phyloP scores from a whole-genome alignment of 2,113 vertebrate species.

The Orycteropus afer region DNA sequence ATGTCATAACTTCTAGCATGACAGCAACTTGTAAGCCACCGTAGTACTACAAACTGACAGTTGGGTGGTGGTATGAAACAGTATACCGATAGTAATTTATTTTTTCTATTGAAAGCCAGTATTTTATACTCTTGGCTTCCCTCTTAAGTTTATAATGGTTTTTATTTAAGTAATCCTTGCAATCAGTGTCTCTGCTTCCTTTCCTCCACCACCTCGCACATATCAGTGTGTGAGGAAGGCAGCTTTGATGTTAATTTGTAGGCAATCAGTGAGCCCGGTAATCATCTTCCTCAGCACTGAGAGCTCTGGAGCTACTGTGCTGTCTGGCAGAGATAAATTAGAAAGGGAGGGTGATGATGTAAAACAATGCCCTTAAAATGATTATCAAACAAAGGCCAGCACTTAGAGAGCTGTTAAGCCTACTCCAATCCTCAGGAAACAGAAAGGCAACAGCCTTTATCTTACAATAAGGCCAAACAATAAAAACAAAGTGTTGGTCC shows the following conservation, averaged over 20 bases:
- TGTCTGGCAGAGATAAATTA: constrained; percentile 76
- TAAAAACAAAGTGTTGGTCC: constrained; percentile 47
- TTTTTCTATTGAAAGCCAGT: constrained; percentile 25
- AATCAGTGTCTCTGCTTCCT: neutral
- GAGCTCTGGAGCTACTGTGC: neutral
- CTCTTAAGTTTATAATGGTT: constrained; percentile 37
- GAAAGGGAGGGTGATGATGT: constrained; percentile 45
- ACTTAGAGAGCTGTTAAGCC: constrained; percentile 69
- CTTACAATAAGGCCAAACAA: constrained; percentile 59
- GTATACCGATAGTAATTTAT: neutral
- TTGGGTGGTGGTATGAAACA: neutral
- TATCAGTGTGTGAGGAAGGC: neutral
- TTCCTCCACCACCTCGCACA: neutral
- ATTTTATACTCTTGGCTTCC: neutral
- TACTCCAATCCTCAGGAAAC: constrained; percentile 42
- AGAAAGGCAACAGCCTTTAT: constrained; percentile 51
- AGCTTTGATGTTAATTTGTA: constrained; percentile 36
- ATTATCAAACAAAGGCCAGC: constrained; percentile 65
- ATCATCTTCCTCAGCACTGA: constrained; percentile 53
- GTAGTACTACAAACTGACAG: neutral
- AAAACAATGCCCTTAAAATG: constrained; percentile 71
- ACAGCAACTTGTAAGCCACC: neutral
- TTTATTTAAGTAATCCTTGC: constrained; percentile 40
- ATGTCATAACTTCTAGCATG: neutral
- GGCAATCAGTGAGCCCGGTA: constrained; percentile 66